phyloP scores from a whole-genome alignment of 1,140 invertebrate genomes.

The Nasonia giraulti region DNA sequence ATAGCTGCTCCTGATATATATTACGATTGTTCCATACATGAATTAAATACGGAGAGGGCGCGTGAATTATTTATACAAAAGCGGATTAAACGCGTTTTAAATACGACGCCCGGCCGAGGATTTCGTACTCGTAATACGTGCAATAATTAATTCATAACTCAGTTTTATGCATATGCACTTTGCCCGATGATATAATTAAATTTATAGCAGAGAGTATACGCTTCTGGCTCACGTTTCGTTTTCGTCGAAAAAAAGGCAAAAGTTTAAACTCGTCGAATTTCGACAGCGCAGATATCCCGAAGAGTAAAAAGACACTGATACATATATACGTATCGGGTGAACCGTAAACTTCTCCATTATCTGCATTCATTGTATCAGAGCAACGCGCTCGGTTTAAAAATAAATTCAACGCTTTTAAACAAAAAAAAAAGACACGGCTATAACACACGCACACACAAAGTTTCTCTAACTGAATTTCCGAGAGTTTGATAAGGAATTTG shows the following conservation, averaged over 20 bases:
- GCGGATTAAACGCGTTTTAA: not conserved
- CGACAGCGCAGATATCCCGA: no score
- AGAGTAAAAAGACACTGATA: not conserved
- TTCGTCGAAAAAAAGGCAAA: no score
- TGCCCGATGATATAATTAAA: no score
- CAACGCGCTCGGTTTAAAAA: conserved; percentile 6
- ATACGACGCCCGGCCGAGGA: not conserved
- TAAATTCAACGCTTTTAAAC: conserved; percentile 6
- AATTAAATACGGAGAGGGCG: no score
- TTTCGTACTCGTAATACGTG: no score
- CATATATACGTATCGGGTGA: not conserved
- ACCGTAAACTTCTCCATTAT: conserved; percentile 7
- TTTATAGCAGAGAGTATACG: no score
- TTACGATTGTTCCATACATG: no score
- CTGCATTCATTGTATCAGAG: not conserved
- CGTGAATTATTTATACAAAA: not conserved
- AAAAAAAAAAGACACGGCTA: not conserved
- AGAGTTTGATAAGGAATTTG: conserved; percentile 48
- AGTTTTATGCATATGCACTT: not conserved
- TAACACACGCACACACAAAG: not conserved
- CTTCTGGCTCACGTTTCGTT: no score
- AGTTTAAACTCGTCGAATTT: no score
- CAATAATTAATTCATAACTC: not conserved
- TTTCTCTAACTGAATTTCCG: conserved; percentile 41
- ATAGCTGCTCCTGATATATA: no score